Evolutionary conservation across 2,888 invertebrate genomes (phyloP).

Genomic region (Saturnia japonica): DNA sequence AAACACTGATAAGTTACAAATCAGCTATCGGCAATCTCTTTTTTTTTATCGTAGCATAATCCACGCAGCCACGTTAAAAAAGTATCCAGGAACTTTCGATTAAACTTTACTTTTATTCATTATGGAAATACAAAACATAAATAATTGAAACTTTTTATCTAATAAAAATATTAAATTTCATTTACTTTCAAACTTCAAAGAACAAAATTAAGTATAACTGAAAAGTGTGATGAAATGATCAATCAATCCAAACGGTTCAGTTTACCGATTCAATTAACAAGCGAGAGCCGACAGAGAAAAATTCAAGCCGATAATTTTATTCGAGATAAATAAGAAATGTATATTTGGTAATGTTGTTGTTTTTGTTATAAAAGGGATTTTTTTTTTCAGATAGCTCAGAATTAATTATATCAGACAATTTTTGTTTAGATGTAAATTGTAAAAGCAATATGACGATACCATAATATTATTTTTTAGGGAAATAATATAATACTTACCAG

Average conservation of each 20-base stretch:
- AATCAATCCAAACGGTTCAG: conserved; percentile 21
- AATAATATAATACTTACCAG: too few relatives aligned
- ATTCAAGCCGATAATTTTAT: not conserved
- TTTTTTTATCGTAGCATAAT: too few relatives aligned
- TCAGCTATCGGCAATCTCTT: too few relatives aligned
- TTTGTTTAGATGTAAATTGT: not conserved
- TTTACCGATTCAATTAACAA: conserved; percentile 23
- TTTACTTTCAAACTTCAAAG: not conserved
- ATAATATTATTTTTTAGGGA: not conserved
- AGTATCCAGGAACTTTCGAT: too few relatives aligned
- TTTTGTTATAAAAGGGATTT: not conserved
- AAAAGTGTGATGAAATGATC: conserved; percentile 9
- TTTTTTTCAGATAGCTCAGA: not conserved
- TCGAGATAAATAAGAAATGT: not conserved
- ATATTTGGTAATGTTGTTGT: not conserved
- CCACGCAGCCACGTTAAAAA: too few relatives aligned
- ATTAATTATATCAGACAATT: not conserved
- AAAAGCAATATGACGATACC: too few relatives aligned
- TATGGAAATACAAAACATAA: too few relatives aligned
- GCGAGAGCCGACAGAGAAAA: not conserved
- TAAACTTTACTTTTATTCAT: too few relatives aligned
- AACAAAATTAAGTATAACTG: conserved; percentile 13
- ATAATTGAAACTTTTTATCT: too few relatives aligned
- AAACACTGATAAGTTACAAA: too few relatives aligned
- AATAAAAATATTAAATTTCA: not conserved